Percentiles rank a stretch among this genome's conserved stretches.
These are phyloP conservation scores for Nyctalus aviator DNA, from an alignment of 2,797 vertebrate species.

Conservation along the genomic window DNA sequence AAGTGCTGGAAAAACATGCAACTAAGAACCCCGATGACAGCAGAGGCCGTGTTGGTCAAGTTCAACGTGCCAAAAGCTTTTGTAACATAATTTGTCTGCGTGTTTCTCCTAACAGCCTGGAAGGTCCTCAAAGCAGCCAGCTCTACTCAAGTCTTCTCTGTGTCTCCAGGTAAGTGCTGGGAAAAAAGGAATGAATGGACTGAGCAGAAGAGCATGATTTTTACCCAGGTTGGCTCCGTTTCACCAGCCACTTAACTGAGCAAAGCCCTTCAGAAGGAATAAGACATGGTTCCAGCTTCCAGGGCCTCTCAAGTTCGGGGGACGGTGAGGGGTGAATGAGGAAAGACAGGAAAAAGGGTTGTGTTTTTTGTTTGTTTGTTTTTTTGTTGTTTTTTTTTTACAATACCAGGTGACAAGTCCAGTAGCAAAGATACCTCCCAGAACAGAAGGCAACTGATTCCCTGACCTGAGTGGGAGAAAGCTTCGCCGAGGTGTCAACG, in stretches of 20 bases:
- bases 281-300: not conserved
- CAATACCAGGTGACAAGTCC: not conserved
- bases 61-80: not conserved
- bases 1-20: not conserved
- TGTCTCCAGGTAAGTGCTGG: not conserved
- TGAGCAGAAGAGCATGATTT: not conserved
- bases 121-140: not conserved
- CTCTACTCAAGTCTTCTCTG: not conserved
- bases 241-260: not conserved
- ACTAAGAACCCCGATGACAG: conserved; percentile 38
- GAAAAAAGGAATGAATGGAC: not conserved
- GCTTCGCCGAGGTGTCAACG: not conserved
- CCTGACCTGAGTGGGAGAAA: not conserved
- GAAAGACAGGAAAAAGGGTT: not conserved
- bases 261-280: not conserved
- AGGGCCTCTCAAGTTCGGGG: not conserved
- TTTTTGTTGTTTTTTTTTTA: conserved; percentile 16
- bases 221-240: not conserved
- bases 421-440: not conserved
- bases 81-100: not conserved
- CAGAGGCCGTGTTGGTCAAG: not conserved
- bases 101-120: not conserved
- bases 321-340: not conserved
- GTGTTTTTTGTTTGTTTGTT: no score
- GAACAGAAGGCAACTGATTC: not conserved